These are phyloP conservation scores for Garra rufa DNA, from an alignment of 2,113 vertebrate genomes.

Conservation along the genomic window DNA sequence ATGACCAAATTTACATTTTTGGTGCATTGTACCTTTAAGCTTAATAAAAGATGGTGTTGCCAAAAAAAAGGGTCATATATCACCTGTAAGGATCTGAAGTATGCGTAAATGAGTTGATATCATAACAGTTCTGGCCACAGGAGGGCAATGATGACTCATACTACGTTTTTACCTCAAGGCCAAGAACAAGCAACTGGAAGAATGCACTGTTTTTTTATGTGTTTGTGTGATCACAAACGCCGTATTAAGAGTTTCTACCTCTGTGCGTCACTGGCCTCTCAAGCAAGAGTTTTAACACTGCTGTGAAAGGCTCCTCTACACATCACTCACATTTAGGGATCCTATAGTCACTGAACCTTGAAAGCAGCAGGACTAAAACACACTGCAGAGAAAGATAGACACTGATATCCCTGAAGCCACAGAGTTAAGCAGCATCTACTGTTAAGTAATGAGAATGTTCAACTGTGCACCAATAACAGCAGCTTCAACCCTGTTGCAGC, in stretches of 20 bases:
- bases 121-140: slow-evolving; percentile 9
- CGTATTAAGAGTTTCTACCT: neutral
- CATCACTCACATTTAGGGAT: slow-evolving; percentile 35
- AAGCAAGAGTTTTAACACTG: slow-evolving; percentile 12
- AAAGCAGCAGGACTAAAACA: slow-evolving; percentile 13
- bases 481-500: neutral
- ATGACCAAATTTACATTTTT: neutral
- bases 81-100: neutral
- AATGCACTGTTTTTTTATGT: neutral
- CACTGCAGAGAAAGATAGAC: slow-evolving; percentile 18
- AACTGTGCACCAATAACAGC: neutral
- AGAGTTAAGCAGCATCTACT: neutral
- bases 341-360: slow-evolving; percentile 17
- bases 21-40: neutral
- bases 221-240: slow-evolving; percentile 16
- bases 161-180: neutral
- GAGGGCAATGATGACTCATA: slow-evolving; percentile 38
- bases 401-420: neutral
- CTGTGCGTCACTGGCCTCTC: neutral
- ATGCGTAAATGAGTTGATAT: neutral
- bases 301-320: slow-evolving; percentile 22
- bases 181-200: neutral
- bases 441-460: slow-evolving; percentile 6
- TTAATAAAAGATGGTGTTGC: too few relatives aligned
- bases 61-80: neutral